Evolutionary conservation across 2,888 invertebrate species (phyloP).

Genomic region (Criorhina ranunculi): DNA sequence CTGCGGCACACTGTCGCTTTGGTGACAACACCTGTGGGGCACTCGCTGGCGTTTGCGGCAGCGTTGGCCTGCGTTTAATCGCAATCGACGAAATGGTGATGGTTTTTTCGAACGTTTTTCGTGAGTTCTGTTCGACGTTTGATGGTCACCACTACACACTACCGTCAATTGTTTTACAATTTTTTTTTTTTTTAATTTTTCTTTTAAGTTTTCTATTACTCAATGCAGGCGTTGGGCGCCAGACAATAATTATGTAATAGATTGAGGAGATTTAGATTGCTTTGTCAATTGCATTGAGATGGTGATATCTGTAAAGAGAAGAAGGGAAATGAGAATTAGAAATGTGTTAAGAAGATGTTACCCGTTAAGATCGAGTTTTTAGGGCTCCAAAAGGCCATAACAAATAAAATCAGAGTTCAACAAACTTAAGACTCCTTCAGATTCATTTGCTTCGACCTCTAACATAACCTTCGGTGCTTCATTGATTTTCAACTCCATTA

Average conservation of each 20-base stretch:
- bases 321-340: neutral
- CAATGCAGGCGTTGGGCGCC: slow-evolving; percentile 54
- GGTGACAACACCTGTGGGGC: slow-evolving; percentile 85
- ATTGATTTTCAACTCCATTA: neutral
- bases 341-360: neutral
- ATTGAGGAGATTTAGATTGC: slow-evolving; percentile 2
- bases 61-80: slow-evolving; percentile 85
- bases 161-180: slow-evolving; percentile 3
- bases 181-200: neutral
- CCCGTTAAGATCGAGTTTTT: too few species aligned
- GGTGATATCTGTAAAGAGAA: slow-evolving; percentile 48
- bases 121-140: slow-evolving; percentile 51
- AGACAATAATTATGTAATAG: neutral
- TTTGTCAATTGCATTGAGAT: slow-evolving; percentile 61
- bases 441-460: neutral
- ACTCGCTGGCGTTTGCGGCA: slow-evolving; percentile 85
- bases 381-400: too few species aligned
- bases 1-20: slow-evolving; percentile 85
- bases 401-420: too few species aligned
- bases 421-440: too few species aligned
- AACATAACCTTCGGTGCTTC: neutral
- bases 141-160: slow-evolving; percentile 60
- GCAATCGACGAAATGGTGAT: slow-evolving; percentile 86
- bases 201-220: slow-evolving; percentile 3
- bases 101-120: slow-evolving; percentile 83